Evolutionary conservation across 2,113 vertebrate species (phyloP).

Genomic region (Aptenodytes patagonicus): DNA sequence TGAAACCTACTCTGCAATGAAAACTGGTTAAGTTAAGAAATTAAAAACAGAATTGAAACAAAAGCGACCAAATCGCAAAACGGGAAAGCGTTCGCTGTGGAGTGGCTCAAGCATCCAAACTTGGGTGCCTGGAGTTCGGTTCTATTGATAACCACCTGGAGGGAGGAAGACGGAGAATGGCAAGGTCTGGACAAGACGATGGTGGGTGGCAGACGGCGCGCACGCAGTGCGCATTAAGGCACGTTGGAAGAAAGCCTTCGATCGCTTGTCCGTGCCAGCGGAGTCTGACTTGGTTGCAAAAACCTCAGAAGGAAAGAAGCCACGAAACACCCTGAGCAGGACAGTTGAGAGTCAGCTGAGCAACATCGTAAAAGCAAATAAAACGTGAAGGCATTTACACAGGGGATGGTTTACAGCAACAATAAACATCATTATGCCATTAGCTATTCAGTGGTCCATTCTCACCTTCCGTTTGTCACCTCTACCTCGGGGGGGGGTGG

Average conservation of each 20-base stretch:
- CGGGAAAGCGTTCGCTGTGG: not conserved
- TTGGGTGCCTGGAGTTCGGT: not conserved
- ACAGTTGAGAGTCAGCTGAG: not conserved
- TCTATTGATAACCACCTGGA: not conserved
- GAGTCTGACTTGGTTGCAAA: not conserved
- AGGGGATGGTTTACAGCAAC: not conserved
- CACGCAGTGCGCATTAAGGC: not conserved
- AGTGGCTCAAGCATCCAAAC: not conserved
- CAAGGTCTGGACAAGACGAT: not conserved
- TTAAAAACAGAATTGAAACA: accelerated
- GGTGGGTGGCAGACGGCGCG: not conserved
- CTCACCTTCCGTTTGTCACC: not conserved
- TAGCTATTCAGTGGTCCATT: not conserved
- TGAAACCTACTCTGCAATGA: not conserved
- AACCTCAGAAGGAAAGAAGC: conserved; percentile 8
- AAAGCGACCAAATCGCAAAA: accelerated
- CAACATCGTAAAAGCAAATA: not conserved
- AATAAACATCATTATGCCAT: not conserved
- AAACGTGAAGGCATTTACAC: not conserved
- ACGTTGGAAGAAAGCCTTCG: not conserved
- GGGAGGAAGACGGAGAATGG: conserved; percentile 38
- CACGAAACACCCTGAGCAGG: not conserved
- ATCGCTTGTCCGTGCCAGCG: not conserved
- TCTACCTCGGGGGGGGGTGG: not conserved
- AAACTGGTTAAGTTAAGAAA: not conserved